Evolutionary conservation across 1,140 invertebrate species (phyloP).

Genomic region (Leucophenga varia): DNA sequence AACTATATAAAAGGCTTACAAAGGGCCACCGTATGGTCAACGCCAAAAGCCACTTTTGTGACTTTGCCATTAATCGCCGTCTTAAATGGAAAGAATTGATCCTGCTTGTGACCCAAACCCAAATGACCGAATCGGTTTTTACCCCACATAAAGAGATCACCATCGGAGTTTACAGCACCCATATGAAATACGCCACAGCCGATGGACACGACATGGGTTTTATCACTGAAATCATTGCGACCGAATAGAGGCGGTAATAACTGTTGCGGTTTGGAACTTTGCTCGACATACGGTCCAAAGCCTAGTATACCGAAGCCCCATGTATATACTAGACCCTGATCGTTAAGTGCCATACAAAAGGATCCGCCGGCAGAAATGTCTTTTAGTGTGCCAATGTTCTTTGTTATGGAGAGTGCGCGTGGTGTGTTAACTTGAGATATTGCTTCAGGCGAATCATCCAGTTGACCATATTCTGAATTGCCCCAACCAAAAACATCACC

Average conservation of each 20-base stretch:
- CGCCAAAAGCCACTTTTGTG: constrained; percentile 72
- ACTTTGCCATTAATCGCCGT: constrained; percentile 76
- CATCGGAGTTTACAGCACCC: constrained; percentile 75
- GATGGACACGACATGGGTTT: constrained; percentile 68
- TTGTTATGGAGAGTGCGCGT: constrained; percentile 64
- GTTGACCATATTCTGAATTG: constrained; percentile 91
- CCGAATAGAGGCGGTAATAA: constrained; percentile 84
- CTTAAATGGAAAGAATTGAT: constrained; percentile 88
- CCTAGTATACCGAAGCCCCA: constrained; percentile 95
- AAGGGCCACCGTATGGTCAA: constrained; percentile 81
- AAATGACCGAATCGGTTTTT: constrained; percentile 79
- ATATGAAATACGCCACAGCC: constrained; percentile 75
- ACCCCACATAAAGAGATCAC: constrained; percentile 90
- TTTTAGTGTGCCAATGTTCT: constrained; percentile 71
- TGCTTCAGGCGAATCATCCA: constrained; percentile 58
- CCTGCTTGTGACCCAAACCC: constrained; percentile 74
- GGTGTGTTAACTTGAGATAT: constrained; percentile 70
- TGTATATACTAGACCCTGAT: constrained; percentile 79
- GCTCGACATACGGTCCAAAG: constrained; percentile 75
- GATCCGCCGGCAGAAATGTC: constrained; percentile 86
- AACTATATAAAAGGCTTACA: constrained; percentile 70
- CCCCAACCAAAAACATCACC: constrained; percentile 97
- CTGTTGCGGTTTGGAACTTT: constrained; percentile 65
- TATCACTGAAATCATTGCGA: constrained; percentile 74
- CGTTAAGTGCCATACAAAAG: constrained; percentile 73